These are phyloP conservation scores for Varanus salvator DNA, from an alignment of 2,113 vertebrate genomes.

Conservation along the genomic window DNA sequence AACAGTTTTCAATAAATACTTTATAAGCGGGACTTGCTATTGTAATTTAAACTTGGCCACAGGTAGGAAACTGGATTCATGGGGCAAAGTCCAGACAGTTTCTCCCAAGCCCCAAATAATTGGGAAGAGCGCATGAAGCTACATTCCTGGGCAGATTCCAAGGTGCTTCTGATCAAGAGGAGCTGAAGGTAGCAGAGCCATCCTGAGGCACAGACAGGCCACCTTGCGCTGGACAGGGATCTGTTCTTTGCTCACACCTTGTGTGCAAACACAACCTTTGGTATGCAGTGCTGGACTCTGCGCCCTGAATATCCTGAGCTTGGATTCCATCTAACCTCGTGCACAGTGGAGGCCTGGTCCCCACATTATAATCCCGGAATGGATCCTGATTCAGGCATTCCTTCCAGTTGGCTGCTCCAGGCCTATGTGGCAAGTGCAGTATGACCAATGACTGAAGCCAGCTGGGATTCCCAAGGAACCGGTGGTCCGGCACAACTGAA, in stretches of 20 bases:
- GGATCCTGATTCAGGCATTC: too few species aligned
- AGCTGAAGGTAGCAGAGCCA: neutral
- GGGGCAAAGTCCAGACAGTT: neutral
- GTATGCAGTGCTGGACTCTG: too few species aligned
- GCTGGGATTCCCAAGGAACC: too few species aligned
- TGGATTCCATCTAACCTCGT: too few species aligned
- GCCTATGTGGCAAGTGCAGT: too few species aligned
- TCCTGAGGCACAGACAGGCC: neutral
- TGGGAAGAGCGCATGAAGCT: neutral
- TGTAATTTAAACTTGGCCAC: slow-evolving; percentile 29
- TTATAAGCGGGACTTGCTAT: slow-evolving; percentile 57
- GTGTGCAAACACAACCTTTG: neutral
- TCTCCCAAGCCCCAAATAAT: too few species aligned
- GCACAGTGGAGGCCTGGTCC: too few species aligned
- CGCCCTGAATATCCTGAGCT: too few species aligned
- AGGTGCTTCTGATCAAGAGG: neutral
- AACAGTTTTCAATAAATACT: slow-evolving; percentile 77
- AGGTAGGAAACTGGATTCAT: neutral
- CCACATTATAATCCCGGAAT: too few species aligned
- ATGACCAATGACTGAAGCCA: too few species aligned
- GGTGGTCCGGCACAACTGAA: too few species aligned
- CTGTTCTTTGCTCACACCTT: neutral
- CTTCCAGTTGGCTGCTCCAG: too few species aligned
- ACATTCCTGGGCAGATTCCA: fast-evolving
- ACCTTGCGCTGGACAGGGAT: neutral